Evolutionary conservation across 2,888 invertebrate species (phyloP), one percentile per base, ranked within the genome.

Genomic region (Chironomus tentans): DNA sequence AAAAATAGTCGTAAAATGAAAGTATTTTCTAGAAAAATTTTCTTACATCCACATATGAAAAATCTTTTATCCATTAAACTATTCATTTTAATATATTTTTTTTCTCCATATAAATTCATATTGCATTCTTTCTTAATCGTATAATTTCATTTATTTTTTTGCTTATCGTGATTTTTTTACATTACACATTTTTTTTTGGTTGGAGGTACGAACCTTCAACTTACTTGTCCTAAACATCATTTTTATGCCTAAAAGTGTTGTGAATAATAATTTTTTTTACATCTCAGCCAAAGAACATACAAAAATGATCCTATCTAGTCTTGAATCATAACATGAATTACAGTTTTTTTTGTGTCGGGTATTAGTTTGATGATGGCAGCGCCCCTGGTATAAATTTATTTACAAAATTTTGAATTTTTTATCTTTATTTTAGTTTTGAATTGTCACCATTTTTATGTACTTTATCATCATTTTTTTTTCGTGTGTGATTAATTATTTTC

Each of bases 391-490:
- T 65, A 38, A 38, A 62, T 38, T 61, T 73, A 73, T 73, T 73
- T 73, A 73, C 72, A 73, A 38, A 28, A 38, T 28, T 68, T 68
- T 68, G 21, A n/a, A 38, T 28, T 28, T 15, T 13, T 15, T 13
- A 18, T 68, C 28, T 46, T n/a, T 2, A 68, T 12, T 15, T 15
- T 46, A 4, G 2, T 68, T 68, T 68, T 24, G 48, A 76, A 69
- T 76, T 76, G 76, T 76, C 76, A 76, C 76, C 76, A 76, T 76
- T 76, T 76, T 76, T 38, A 38, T 38, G 38, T 5, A 28, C 24
- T 24, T 24, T 50, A 28, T 13, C 4, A 15, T 73, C 50, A 50
- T 13, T 3, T 1, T 50, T 15, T 56, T 56, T 15, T 38, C 38
- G 38, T 38, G 38, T 10, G 10, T 38, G 2, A 38, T 38, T 38